Evolutionary conservation across 2,888 invertebrate genomes (phyloP).

Genomic region (Acronicta aceris): DNA sequence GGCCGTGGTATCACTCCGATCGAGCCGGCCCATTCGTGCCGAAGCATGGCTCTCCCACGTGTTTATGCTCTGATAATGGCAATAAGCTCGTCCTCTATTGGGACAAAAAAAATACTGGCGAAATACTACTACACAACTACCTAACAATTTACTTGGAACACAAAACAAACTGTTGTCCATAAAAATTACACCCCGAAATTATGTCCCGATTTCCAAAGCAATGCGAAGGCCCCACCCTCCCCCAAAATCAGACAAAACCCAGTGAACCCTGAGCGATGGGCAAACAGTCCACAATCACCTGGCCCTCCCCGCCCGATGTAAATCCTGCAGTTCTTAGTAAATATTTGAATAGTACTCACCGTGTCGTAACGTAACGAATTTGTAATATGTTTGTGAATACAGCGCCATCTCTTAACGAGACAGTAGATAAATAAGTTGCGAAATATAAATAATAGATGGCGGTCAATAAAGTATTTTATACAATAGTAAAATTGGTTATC

Average conservation of each 20-base stretch:
- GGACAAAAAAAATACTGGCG: too few species aligned
- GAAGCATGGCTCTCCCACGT: too few species aligned
- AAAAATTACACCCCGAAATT: constrained; percentile 36
- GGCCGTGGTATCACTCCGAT: too few species aligned
- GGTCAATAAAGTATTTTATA: constrained; percentile 2
- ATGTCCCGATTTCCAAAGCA: constrained; percentile 38
- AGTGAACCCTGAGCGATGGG: constrained; percentile 64
- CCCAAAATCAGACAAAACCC: constrained; percentile 64
- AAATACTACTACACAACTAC: too few species aligned
- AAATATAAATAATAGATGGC: constrained; percentile 24
- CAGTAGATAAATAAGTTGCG: constrained; percentile 34
- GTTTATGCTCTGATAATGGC: too few species aligned
- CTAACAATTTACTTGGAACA: background rate
- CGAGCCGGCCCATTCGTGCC: too few species aligned
- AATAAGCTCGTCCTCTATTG: too few species aligned
- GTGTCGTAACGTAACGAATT: constrained; percentile 51
- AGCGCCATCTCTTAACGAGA: constrained; percentile 41
- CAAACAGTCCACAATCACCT: constrained; percentile 71
- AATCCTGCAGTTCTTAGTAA: constrained; percentile 63
- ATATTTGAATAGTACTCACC: constrained; percentile 59
- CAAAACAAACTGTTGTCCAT: constrained; percentile 21
- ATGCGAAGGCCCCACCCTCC: constrained; percentile 14
- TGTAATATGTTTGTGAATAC: constrained; percentile 44
- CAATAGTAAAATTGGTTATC: too few species aligned
- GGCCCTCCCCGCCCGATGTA: constrained; percentile 49